A percentile compares a stretch with the other conserved stretches of the same genome.
Conservation (phyloP, 1,140 invertebrate species). For the Gryon sp. region DNA sequence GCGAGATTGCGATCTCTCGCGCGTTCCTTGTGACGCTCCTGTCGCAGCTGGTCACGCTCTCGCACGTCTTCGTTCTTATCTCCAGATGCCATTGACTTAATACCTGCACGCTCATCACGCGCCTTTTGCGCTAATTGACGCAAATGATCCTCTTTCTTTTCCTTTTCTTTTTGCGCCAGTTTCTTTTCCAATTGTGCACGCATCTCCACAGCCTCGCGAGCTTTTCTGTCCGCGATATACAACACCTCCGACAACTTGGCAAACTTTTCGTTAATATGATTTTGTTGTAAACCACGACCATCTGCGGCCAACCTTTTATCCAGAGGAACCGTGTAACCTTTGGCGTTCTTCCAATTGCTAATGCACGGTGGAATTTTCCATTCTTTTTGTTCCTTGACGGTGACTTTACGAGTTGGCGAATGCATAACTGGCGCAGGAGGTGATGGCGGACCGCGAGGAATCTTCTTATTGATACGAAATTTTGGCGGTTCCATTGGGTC, state of each 20-base stretch:
- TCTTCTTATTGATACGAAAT: slow-evolving; percentile 96
- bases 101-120: slow-evolving; percentile 94
- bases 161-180: slow-evolving; percentile 98
- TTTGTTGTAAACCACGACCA: slow-evolving; percentile 96
- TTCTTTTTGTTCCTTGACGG: slow-evolving; percentile 99
- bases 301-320: slow-evolving; percentile 99
- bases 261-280: slow-evolving; percentile 99
- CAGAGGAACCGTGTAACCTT: slow-evolving; percentile 98
- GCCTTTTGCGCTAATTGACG: slow-evolving; percentile 96
- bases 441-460: slow-evolving; percentile 97
- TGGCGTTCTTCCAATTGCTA: slow-evolving; percentile 99
- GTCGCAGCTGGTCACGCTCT: slow-evolving; percentile 93
- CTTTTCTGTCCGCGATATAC: slow-evolving; percentile 98
- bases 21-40: slow-evolving; percentile 94
- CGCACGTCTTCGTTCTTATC: slow-evolving; percentile 87
- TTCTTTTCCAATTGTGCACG: slow-evolving; percentile 97
- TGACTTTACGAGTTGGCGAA: slow-evolving; percentile 97
- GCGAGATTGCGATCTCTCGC: slow-evolving; percentile 95
- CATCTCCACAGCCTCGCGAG: slow-evolving; percentile 97
- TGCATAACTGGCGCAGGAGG: slow-evolving; percentile 98
- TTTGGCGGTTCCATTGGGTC: slow-evolving; percentile 99
- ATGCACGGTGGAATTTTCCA: slow-evolving; percentile 99
- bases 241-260: slow-evolving; percentile 98
- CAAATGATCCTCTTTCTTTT: slow-evolving; percentile 98
- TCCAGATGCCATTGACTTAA: slow-evolving; percentile 79